Evolutionary conservation across 1,140 invertebrate genomes (phyloP), one percentile per base, ranked within the genome.

Genomic region (Dendroctonus valens): DNA sequence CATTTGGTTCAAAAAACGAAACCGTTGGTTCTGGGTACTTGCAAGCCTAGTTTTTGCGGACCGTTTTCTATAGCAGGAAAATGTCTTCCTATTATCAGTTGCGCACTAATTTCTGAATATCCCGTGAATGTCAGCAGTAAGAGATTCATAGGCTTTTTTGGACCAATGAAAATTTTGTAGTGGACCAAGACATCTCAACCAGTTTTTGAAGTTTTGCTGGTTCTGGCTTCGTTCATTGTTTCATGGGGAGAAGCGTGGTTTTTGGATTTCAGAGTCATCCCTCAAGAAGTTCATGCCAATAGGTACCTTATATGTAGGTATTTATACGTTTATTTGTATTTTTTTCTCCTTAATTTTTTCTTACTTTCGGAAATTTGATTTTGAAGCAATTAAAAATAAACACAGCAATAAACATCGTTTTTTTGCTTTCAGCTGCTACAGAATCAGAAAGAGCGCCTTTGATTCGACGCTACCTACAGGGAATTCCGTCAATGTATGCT

Each of bases 231-330:
- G 7, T 94, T 93, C 78, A 84, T 92, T 4, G 71, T 94, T 39
- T 83, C 90, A n/a, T 94, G 92, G 92, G 87, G 87, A 6, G 91
- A 93, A 79, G 89, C 89, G 11, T 94, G 91, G 91, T 92, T 93
- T 76, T 83, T 93, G 59, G 91, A 93, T 80, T 92, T 91, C 78
- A 84, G 88, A 71, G 91, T 93, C 9, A 81, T 93, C 69, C 90
- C 91, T 0, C 88, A 91, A 72, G 91, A 93, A 77, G 76, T 82
- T 9, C 83, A 89, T 75, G 89, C 90, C 0, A 83, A 83, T 67
- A 79, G 82, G 60, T 70, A 72, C 66, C 57, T 78, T 9, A 72
- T 76, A 65, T 71, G 78, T 78, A 70, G 70, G 74, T 54, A 63
- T 26, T 26, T 26, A 26, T 26, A 26, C 26, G 26, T 52, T 14